Evolutionary conservation across 2,797 vertebrate species (phyloP).

Genomic region (Etheostoma nigrum): DNA sequence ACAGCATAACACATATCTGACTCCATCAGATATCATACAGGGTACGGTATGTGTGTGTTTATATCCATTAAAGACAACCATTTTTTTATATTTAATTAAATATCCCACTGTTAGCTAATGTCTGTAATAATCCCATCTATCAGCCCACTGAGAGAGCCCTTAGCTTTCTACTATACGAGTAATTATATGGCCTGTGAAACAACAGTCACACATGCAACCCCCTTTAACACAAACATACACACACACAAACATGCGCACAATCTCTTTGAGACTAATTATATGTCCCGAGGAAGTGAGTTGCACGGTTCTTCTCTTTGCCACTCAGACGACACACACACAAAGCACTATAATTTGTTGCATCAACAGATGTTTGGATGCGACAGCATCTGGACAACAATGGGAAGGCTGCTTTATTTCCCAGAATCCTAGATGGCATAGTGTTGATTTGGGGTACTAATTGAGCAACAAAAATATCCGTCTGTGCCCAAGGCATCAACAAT

Average conservation of each 20-base stretch:
- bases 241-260: slow-evolving; percentile 35
- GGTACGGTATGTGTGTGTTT: slow-evolving; percentile 4
- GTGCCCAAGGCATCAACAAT: neutral
- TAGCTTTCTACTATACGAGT: slow-evolving; percentile 37
- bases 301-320: slow-evolving; percentile 33
- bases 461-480: neutral
- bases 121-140: slow-evolving; percentile 57
- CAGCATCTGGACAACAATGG: slow-evolving; percentile 52
- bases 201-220: slow-evolving; percentile 39
- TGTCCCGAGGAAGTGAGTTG: slow-evolving; percentile 45
- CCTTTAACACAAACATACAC: slow-evolving; percentile 51
- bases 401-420: slow-evolving; percentile 16
- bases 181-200: slow-evolving; percentile 64
- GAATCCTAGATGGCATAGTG: neutral
- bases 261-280: slow-evolving; percentile 73
- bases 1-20: slow-evolving; percentile 7
- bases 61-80: neutral
- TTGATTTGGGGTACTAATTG: slow-evolving; percentile 13
- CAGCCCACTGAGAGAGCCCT: slow-evolving; percentile 34
- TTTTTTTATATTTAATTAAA: neutral
- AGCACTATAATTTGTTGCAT: slow-evolving; percentile 66
- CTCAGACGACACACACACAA: slow-evolving; percentile 41
- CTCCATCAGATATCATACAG: neutral
- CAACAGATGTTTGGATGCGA: slow-evolving; percentile 65
- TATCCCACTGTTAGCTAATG: slow-evolving; percentile 36